phyloP scores from a whole-genome alignment of 2,888 invertebrate species.

The Capitulum mitella region DNA sequence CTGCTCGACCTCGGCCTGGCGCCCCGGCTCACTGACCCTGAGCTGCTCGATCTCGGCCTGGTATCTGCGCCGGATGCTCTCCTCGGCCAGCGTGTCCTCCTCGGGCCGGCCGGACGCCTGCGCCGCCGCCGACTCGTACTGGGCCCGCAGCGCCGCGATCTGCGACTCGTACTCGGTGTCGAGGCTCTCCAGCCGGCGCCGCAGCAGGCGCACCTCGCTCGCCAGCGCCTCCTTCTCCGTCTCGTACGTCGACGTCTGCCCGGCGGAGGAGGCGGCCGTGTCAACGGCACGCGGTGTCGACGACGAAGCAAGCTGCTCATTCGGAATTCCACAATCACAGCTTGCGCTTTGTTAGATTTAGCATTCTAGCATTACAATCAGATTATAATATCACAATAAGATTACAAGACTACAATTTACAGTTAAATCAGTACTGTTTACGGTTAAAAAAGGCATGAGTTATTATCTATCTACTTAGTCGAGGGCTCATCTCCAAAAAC shows the following conservation, averaged over 20 bases:
- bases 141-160: conserved; percentile 67
- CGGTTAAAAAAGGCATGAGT: no score
- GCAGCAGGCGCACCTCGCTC: conserved; percentile 63
- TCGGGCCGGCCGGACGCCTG: conserved; percentile 42
- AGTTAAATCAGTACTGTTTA: no score
- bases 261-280: no score
- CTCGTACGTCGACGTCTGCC: conserved; percentile 49
- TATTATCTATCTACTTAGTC: no score
- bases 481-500: no score
- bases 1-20: neutral
- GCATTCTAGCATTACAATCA: no score
- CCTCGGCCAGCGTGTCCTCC: conserved; percentile 37
- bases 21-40: conserved; percentile 47
- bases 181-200: conserved; percentile 62
- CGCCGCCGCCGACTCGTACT: conserved; percentile 57
- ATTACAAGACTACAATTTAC: no score
- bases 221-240: conserved; percentile 46
- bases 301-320: no score
- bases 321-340: no score
- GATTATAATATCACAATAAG: no score
- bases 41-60: conserved; percentile 82
- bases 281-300: no score
- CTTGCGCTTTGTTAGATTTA: no score
- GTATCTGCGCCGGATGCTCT: conserved; percentile 50
- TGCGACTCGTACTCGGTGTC: conserved; percentile 78